Percentiles rank a stretch among this genome's conserved stretches.
Conservation (phyloP, 1,140 invertebrate genomes). For the Bactericera cockerelli region DNA sequence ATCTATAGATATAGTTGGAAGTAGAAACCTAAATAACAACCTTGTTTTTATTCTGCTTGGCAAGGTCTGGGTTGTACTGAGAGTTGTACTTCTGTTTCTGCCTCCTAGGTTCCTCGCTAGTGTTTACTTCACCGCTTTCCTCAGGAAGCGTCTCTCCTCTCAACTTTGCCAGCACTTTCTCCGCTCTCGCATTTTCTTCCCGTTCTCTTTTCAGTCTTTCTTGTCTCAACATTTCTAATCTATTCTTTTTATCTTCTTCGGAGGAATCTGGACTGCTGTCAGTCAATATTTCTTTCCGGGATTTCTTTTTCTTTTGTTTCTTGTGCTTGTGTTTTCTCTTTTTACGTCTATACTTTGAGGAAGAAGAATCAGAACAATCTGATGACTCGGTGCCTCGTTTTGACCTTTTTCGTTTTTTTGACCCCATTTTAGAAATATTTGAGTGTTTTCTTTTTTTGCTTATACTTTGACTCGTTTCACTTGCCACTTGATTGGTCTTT, state of each 20-base stretch:
- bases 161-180: conserved; percentile 48
- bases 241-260: conserved; percentile 27
- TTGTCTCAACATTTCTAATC: conserved; percentile 57
- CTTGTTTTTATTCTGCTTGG: conserved; percentile 53
- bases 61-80: conserved; percentile 80
- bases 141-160: conserved; percentile 32
- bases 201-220: conserved; percentile 64
- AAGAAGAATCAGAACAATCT: no score
- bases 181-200: conserved; percentile 51
- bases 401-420: conserved; percentile 22
- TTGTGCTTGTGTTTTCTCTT: no score
- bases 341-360: conserved; percentile 24
- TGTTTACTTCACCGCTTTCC: conserved; percentile 20
- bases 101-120: conserved; percentile 27
- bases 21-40: no score
- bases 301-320: conserved; percentile 11
- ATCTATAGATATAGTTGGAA: no score
- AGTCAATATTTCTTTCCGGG: background rate
- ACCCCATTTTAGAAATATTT: no score
- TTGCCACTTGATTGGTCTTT: no score
- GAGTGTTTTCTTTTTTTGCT: no score
- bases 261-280: conserved; percentile 18
- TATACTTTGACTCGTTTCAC: no score
- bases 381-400: conserved; percentile 9
- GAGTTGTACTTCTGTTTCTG: conserved; percentile 68